Conservation (phyloP, 2,888 invertebrate species). For the Acholoe squamosa region DNA sequence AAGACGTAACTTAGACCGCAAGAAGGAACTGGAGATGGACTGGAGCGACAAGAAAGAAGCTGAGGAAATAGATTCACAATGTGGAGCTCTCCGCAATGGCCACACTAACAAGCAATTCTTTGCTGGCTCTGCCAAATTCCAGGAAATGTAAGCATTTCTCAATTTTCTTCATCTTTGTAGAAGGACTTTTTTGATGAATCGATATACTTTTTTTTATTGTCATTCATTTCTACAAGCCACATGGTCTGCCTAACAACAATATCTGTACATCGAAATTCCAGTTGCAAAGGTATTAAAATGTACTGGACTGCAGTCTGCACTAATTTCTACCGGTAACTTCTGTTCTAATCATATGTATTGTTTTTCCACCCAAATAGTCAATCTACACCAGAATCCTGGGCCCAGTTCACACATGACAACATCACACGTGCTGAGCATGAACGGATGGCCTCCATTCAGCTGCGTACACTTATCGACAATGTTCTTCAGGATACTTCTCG, state of each 20-base stretch:
- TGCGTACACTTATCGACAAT: constrained; percentile 88
- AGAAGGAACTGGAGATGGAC: constrained; percentile 92
- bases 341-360: constrained; percentile 61
- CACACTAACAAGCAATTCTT: constrained; percentile 88
- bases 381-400: constrained; percentile 93
- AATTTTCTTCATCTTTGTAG: no score
- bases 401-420: constrained; percentile 91
- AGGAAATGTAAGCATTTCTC: constrained; percentile 87
- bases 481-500: constrained; percentile 90
- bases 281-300: no score
- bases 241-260: no score
- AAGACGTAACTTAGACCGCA: constrained; percentile 90
- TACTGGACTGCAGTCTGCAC: no score
- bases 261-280: no score
- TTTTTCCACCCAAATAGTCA: constrained; percentile 86
- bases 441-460: constrained; percentile 89
- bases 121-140: constrained; percentile 91
- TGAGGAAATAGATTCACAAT: constrained; percentile 89
- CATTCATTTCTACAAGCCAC: no score
- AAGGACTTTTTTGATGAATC: no score
- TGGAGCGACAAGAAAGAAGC: constrained; percentile 95
- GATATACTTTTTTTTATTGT: no score
- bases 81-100: constrained; percentile 89
- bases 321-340: no score
- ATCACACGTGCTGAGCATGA: constrained; percentile 90